phyloP scores from a whole-genome alignment of 2,888 invertebrate genomes.

The Mechanitis messenoides region DNA sequence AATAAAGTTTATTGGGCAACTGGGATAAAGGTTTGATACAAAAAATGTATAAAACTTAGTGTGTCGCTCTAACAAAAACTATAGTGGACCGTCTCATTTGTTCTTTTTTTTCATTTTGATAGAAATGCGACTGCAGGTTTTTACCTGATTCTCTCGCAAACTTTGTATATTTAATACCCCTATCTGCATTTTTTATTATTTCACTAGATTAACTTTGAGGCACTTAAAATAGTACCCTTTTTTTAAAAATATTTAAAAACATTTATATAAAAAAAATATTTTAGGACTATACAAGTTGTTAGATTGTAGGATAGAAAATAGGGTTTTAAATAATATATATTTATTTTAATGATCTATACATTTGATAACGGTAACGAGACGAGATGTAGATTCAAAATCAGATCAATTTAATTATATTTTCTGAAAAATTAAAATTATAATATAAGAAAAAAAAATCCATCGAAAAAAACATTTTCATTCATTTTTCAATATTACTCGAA shows the following conservation, averaged over 20 bases:
- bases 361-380: no score
- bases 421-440: no score
- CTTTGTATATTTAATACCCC: conserved; percentile 43
- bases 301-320: no score
- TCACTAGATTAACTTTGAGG: conserved; percentile 28
- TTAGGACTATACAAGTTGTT: no score
- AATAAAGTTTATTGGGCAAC: conserved; percentile 74
- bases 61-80: conserved; percentile 69
- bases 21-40: conserved; percentile 65
- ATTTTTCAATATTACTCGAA: no score
- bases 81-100: conserved; percentile 65
- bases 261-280: no score
- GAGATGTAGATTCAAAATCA: no score
- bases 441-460: no score
- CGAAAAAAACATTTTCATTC: no score
- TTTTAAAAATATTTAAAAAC: neutral
- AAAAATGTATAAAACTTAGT: conserved; percentile 60
- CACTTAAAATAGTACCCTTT: conserved; percentile 14
- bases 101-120: conserved; percentile 60
- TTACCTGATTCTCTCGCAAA: conserved; percentile 53
- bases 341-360: no score
- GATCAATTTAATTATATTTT: no score
- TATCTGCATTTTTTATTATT: conserved; percentile 30
- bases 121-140: conserved; percentile 66
- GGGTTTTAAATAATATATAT: no score